These are phyloP conservation scores for Dipodomys spectabilis DNA, from an alignment of 2,113 vertebrate genomes.

Conservation along the genomic window DNA sequence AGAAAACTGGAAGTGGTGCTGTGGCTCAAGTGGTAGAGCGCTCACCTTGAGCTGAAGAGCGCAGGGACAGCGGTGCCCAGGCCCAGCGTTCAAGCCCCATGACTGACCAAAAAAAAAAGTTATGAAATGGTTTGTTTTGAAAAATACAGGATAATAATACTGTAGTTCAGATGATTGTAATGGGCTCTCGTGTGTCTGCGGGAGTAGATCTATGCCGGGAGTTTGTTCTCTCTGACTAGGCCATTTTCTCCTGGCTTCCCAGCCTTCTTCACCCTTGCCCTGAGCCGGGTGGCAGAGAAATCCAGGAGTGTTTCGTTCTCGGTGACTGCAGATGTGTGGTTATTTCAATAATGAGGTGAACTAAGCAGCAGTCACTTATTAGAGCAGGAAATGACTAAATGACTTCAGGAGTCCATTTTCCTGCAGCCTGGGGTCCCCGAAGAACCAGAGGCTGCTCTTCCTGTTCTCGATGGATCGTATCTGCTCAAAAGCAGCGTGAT, in stretches of 20 bases:
- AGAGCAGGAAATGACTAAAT: not conserved
- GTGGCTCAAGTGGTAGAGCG: no score
- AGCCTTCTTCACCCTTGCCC: not conserved
- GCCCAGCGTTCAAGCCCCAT: no score
- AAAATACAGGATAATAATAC: not conserved
- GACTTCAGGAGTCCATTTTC: not conserved
- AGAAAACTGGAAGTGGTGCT: no score
- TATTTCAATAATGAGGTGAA: not conserved
- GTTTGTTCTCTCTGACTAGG: no score
- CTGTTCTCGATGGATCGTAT: not conserved
- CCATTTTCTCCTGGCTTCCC: not conserved
- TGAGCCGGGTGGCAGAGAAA: no score
- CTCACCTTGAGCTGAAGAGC: no score
- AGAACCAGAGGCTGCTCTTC: not conserved
- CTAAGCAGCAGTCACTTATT: not conserved
- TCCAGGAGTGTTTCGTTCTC: not conserved
- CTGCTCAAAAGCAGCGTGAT: no score
- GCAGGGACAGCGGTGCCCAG: no score
- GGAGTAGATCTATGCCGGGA: not conserved
- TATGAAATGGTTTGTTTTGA: not conserved
- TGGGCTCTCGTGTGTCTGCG: not conserved
- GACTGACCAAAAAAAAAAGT: not conserved
- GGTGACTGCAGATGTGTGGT: accelerated
- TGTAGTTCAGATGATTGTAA: not conserved
- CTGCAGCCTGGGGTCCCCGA: not conserved